Base-by-base conservation (phyloP, 2,113 vertebrate genomes). In the Heterocephalus glaber region DNA sequence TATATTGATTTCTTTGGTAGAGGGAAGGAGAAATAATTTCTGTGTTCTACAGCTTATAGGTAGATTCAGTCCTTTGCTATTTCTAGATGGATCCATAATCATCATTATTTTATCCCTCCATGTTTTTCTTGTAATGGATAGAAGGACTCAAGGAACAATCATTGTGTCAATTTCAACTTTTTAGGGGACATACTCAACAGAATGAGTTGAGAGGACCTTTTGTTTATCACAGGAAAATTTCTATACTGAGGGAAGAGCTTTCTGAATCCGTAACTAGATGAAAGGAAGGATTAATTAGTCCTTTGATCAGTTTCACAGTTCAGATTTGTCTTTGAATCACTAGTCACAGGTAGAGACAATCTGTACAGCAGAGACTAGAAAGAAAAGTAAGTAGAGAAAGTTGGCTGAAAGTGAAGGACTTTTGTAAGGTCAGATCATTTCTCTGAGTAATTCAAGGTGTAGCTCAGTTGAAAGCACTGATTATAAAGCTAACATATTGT, bases 381-480 rank as follows among this genome's bases (percentile, higher is more conserved):
- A 72, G 17, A 17, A 28, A 92, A 13, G 20, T 85, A 56, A 82
- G 33, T n/a, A 91, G 58, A 92, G 89, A 89, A 80, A 96, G 20
- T 88, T 30, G 44, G 52, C 58, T 93, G 47, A 83, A 86, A 91
- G 35, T 38, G 35, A 96, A 96, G 74, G 63, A 76, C 63, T 38
- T 86, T 88, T 92, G 38, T 87, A 94, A 97, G 38, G 88, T 60
- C 1, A 0, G 35, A 16, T 70, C 47, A 90, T 76, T 83, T 72
- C 58, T 89, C 49, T n/a, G 79, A 24, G 66, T 76, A 63, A 95
- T 91, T 96, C 87, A 96, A 97, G 79, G 54, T 87, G 20, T 68
- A 84, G 77, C 54, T 89, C 87, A 94, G 91, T 93, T 96, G 83
- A 96, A 97, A 95, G 86, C 63, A 87, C 56, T 89, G 94, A 87